These are phyloP conservation scores for Drosophila auraria DNA, from an alignment of 1,140 invertebrate genomes.

Conservation along the genomic window DNA sequence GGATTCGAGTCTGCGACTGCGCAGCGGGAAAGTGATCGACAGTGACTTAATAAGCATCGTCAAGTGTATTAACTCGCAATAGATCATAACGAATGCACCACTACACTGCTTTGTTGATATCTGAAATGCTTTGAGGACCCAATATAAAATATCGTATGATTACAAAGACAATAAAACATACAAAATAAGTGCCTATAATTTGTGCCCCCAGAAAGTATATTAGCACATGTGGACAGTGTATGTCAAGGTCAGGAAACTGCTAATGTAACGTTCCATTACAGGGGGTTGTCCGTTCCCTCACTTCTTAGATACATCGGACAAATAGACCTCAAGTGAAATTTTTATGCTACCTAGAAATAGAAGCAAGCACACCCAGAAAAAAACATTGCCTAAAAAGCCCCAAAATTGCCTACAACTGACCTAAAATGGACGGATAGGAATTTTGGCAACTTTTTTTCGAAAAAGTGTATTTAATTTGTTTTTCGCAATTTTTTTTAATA, in stretches of 20 bases:
- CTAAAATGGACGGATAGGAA: too few relatives aligned
- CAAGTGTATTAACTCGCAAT: too few relatives aligned
- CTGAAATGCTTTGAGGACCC: neutral
- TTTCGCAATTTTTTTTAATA: too few relatives aligned
- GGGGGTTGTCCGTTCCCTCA: neutral
- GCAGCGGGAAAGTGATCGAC: slow-evolving; percentile 20
- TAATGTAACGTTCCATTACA: neutral
- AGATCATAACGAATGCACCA: neutral
- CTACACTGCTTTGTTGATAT: neutral
- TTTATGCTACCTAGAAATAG: too few relatives aligned
- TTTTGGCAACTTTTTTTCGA: too few relatives aligned
- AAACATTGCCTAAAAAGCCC: too few relatives aligned
- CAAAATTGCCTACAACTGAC: too few relatives aligned
- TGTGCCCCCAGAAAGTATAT: neutral
- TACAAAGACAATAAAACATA: neutral
- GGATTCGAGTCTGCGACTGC: slow-evolving; percentile 17
- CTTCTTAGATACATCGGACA: too few relatives aligned
- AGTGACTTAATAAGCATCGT: slow-evolving; percentile 10
- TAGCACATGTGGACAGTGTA: neutral
- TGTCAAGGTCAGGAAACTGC: neutral
- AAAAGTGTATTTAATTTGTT: too few relatives aligned
- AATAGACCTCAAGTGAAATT: too few relatives aligned
- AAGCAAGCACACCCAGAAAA: too few relatives aligned
- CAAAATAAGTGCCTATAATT: neutral
- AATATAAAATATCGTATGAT: neutral